Base-by-base conservation (phyloP, 2,888 invertebrate genomes). In the Phymatocera aterrima region DNA sequence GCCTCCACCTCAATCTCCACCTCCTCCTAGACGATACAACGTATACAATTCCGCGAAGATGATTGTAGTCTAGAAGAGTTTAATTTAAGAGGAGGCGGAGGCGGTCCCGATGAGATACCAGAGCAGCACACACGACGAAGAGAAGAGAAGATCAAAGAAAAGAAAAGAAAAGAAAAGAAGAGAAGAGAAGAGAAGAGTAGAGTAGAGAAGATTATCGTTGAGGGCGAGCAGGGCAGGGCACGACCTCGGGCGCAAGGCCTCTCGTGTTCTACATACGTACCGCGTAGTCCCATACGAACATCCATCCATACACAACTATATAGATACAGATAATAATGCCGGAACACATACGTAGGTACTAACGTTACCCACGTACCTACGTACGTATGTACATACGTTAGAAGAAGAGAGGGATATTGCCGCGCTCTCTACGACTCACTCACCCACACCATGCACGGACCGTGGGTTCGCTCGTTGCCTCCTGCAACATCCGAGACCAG, bases 191-290 rank as follows among this genome's bases (percentile, higher is more conserved):
- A n/a, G n/a, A n/a, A n/a, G n/a, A n/a, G n/a, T n/a, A n/a, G n/a
- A n/a, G n/a, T n/a, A 60, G 72, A 68, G 80, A 79, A 86, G 84
- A 87, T 87, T 87, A 88, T 88, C 87, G 86, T 87, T 15, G 60
- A 43, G 60, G 75, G 75, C 57, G 86, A 84, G 83, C 87, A 87
- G 87, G 90, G 88, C 88, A 88, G 89, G 90, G 86, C 89, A 88
- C 88, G 90, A 90, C 90, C 90, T 88, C 88, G 87, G 85, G 87
- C 83, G 82, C 82, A 84, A 82, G 81, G 78, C 51, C 78, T 60
- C 81, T 60, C 81, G 80, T 77, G 78, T 83, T 81, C 79, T 80
- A 79, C 81, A 78, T 70, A 61, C 80, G 75, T 54, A 68, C 72
- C 77, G 61, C 78, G 15, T 82, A 83, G 82, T 83, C 81, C 82